Percentiles rank a stretch among this genome's conserved stretches.
Conservation (phyloP, 2,797 vertebrate species). For the Stomatorhinus walkeri region DNA sequence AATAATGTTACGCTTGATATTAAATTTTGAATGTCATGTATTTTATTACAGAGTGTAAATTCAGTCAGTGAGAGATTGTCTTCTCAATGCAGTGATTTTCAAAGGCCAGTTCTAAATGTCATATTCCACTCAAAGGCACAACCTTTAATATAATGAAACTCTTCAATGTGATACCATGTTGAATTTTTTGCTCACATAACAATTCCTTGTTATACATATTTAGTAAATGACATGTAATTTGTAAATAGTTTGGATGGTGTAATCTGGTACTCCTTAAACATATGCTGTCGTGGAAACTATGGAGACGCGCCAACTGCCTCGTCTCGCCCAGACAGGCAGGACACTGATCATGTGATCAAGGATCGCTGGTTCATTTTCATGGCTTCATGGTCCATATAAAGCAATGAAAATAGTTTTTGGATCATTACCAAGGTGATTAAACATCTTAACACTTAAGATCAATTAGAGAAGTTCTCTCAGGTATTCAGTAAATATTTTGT, state of each 20-base stretch:
- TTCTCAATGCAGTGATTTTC: slow-evolving; percentile 45
- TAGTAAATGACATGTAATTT: slow-evolving; percentile 37
- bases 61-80: slow-evolving; percentile 38
- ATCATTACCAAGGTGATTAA: background rate
- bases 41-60: slow-evolving; percentile 57
- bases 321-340: background rate
- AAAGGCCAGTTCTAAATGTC: slow-evolving; percentile 56
- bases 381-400: background rate
- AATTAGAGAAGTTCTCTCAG: background rate
- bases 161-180: slow-evolving; percentile 44
- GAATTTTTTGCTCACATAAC: slow-evolving; percentile 47
- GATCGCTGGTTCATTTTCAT: background rate
- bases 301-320: background rate
- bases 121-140: slow-evolving; percentile 44
- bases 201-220: slow-evolving; percentile 40
- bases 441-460: background rate
- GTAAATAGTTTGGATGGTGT: slow-evolving; percentile 35
- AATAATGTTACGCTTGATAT: slow-evolving; percentile 50
- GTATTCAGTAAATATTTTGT: background rate
- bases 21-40: slow-evolving; percentile 63
- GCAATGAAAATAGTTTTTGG: background rate
- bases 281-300: slow-evolving; percentile 11
- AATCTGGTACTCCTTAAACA: slow-evolving; percentile 30
- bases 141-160: slow-evolving; percentile 49
- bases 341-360: background rate